These are phyloP conservation scores for Coturnix japonica DNA, from an alignment of 2,113 vertebrate genomes.

Conservation along the genomic window DNA sequence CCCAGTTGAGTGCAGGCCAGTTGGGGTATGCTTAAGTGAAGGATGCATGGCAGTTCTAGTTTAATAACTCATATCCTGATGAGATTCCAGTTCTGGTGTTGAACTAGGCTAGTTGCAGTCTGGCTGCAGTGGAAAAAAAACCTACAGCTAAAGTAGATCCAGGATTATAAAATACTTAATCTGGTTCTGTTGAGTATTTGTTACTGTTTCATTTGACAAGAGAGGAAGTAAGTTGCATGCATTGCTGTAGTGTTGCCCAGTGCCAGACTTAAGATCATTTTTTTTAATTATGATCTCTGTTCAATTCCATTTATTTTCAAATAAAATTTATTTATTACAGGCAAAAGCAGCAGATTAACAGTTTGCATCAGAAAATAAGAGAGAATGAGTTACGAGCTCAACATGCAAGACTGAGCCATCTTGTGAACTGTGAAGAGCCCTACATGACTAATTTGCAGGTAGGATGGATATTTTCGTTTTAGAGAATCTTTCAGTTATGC, in stretches of 20 bases:
- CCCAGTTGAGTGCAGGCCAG: not conserved
- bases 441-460: slow-evolving; percentile 84
- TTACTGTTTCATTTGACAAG: not conserved
- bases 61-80: not conserved
- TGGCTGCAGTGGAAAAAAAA: not conserved
- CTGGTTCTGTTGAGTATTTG: not conserved
- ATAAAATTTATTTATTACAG: slow-evolving; percentile 77
- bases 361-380: slow-evolving; percentile 89
- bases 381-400: slow-evolving; percentile 90
- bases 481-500: not conserved
- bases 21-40: not conserved
- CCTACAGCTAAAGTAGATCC: not conserved
- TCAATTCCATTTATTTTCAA: not conserved
- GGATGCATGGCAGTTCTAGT: not conserved
- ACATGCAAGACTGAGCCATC: slow-evolving; percentile 86
- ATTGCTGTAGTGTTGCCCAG: not conserved
- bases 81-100: not conserved
- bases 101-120: not conserved
- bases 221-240: not conserved
- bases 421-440: slow-evolving; percentile 82
- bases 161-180: not conserved
- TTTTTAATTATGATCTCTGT: not conserved
- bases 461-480: not conserved
- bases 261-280: not conserved
- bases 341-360: slow-evolving; percentile 94